Evolutionary conservation across 1,140 invertebrate species (phyloP).

Genomic region (Atta texana): DNA sequence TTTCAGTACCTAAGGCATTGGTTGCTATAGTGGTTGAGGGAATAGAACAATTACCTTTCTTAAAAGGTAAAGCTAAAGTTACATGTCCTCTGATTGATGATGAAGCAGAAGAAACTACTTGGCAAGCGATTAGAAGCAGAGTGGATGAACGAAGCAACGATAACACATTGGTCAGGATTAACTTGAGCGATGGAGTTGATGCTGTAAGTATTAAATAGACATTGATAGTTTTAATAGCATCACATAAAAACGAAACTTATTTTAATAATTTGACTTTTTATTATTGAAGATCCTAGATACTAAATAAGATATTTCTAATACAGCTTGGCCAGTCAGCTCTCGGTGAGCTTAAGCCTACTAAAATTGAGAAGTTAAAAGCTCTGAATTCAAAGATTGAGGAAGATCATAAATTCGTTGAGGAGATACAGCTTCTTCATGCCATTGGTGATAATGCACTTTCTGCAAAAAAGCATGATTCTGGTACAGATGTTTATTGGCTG

Average conservation of each 20-base stretch:
- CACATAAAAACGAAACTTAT: neutral
- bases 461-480: slow-evolving; percentile 86
- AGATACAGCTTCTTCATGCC: slow-evolving; percentile 88
- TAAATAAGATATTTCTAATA: neutral
- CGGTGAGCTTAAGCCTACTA: slow-evolving; percentile 86
- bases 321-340: slow-evolving; percentile 84
- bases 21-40: slow-evolving; percentile 92
- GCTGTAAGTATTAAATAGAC: slow-evolving; percentile 85
- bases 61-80: slow-evolving; percentile 83
- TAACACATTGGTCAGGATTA: slow-evolving; percentile 88
- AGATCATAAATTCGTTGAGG: slow-evolving; percentile 89
- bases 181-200: slow-evolving; percentile 88
- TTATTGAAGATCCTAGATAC: neutral
- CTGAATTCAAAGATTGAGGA: slow-evolving; percentile 85
- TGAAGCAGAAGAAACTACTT: slow-evolving; percentile 89
- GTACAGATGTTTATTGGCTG: slow-evolving; percentile 90
- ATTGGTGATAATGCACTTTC: slow-evolving; percentile 88
- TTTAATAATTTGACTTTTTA: neutral
- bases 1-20: slow-evolving; percentile 91
- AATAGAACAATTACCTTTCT: slow-evolving; percentile 84
- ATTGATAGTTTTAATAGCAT: neutral
- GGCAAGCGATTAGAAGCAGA: slow-evolving; percentile 87
- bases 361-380: slow-evolving; percentile 79
- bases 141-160: slow-evolving; percentile 87
- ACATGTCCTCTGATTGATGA: slow-evolving; percentile 88